Evolutionary conservation across 1,140 invertebrate genomes (phyloP), one percentile per base, ranked within the genome.

Genomic region (Hylyphantes graminicola): DNA sequence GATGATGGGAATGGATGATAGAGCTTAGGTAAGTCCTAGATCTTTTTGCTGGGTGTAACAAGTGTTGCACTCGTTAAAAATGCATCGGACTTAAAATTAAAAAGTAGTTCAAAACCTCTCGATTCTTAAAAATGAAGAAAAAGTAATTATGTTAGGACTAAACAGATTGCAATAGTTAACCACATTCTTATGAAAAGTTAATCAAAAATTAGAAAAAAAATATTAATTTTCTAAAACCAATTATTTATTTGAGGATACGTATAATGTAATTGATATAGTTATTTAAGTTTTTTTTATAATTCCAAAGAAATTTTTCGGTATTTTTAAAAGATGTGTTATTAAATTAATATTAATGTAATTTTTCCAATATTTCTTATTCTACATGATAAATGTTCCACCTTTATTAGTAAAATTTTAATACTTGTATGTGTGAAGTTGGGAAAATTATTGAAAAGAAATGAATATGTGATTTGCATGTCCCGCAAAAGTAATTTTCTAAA

Each of bases 11-110:
- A 76, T 73, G 68, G 55, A 73, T 78, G 76, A 50, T 50, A 51
- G 63, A 78, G 76, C 76, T 65, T 67, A 65, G 76, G 76, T 78
- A 67, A 78, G 76, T 64, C n/a, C 21, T 64, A 53, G 17, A 54
- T 19, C 35, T 64, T 78, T 78, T 78, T 64, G 4, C 15, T 67
- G 5, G 59, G 51, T 67, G 61, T 54, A 78, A 78, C 76, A 78
- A 57, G 76, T n/a, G n/a, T 78, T 78, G 76, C 51, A 78, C 21
- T 78, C 17, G 6, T 65, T 9, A 15, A 35, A 51, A 55, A n/a
- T 15, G 63, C 35, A 57, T 59, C 2, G 15, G 15, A 74, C 17
- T 35, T 12, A 48, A 74, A 35, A 54, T 65, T 15, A 10, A 15
- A 35, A 35, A 35, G 17, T 15, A 55, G 13, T 67, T 65, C 15